Percentiles rank a stretch among this genome's conserved stretches.
phyloP scores from a whole-genome alignment of 1,140 invertebrate species.

The Pseudobourletiella spinata region DNA sequence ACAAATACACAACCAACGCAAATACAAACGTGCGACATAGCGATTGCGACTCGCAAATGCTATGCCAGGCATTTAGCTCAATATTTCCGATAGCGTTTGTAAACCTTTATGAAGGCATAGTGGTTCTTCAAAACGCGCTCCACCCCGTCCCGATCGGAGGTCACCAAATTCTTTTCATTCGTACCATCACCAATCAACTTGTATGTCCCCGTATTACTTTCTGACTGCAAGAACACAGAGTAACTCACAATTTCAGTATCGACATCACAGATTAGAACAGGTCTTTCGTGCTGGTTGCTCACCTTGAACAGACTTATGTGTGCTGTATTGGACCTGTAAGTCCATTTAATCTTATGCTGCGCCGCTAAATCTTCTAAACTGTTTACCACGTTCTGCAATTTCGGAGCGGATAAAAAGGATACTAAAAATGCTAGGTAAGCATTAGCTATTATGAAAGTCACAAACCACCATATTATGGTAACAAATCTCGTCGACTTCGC shows the following conservation, averaged over 20 bases:
- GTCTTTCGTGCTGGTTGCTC: too few species aligned
- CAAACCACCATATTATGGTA: slow-evolving; percentile 37
- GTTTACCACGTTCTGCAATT: slow-evolving; percentile 28
- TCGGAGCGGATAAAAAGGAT: slow-evolving; percentile 36
- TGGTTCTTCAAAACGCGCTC: slow-evolving; percentile 31
- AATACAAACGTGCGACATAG: too few species aligned
- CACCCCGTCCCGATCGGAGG: slow-evolving; percentile 30
- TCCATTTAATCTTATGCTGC: slow-evolving; percentile 35
- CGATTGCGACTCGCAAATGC: too few species aligned
- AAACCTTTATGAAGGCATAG: slow-evolving; percentile 38
- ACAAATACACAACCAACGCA: too few species aligned
- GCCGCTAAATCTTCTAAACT: slow-evolving; percentile 31
- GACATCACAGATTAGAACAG: background rate
- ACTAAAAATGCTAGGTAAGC: slow-evolving; percentile 38
- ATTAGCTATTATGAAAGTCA: slow-evolving; percentile 37
- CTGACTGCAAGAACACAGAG: background rate
- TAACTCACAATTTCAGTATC: background rate
- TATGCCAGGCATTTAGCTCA: too few species aligned
- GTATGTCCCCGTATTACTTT: slow-evolving; percentile 23
- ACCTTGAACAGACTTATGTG: slow-evolving; percentile 36
- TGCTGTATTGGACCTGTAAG: slow-evolving; percentile 32
- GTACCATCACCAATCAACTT: slow-evolving; percentile 24
- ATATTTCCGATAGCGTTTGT: too few species aligned
- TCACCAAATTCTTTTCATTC: slow-evolving; percentile 16
- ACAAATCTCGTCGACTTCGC: slow-evolving; percentile 37